phyloP scores from a whole-genome alignment of 2,888 invertebrate genomes.

The Lamellibrachia columna region DNA sequence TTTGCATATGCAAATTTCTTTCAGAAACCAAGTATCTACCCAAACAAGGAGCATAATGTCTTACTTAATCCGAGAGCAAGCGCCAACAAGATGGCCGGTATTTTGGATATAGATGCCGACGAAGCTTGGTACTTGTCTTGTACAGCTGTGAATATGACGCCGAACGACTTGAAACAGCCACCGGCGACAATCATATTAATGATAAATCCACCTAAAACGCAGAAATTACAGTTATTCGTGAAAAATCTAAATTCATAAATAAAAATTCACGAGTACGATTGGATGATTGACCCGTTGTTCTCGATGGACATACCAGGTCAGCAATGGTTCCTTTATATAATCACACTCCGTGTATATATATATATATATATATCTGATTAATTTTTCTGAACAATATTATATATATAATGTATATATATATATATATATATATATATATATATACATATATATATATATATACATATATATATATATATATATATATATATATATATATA shows the following conservation, averaged over 20 bases:
- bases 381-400: background rate
- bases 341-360: too few species aligned
- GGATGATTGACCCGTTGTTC: too few species aligned
- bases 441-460: background rate
- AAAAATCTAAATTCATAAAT: too few species aligned
- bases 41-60: background rate
- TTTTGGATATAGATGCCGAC: background rate
- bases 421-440: background rate
- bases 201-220: background rate
- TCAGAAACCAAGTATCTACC: background rate
- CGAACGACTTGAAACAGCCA: slow-evolving; percentile 6
- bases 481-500: too few species aligned
- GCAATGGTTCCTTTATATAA: too few species aligned
- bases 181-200: background rate
- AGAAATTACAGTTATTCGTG: background rate
- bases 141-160: background rate
- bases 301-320: too few species aligned
- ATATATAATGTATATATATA: background rate
- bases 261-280: too few species aligned
- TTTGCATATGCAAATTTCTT: background rate
- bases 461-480: slow-evolving; percentile 17
- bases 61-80: background rate
- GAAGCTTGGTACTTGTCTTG: slow-evolving; percentile 11
- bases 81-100: slow-evolving; percentile 1
- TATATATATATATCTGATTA: too few species aligned